Evolutionary conservation across 2,888 invertebrate species (phyloP), one percentile per base, ranked within the genome.

Genomic region (Mythimna pallens): DNA sequence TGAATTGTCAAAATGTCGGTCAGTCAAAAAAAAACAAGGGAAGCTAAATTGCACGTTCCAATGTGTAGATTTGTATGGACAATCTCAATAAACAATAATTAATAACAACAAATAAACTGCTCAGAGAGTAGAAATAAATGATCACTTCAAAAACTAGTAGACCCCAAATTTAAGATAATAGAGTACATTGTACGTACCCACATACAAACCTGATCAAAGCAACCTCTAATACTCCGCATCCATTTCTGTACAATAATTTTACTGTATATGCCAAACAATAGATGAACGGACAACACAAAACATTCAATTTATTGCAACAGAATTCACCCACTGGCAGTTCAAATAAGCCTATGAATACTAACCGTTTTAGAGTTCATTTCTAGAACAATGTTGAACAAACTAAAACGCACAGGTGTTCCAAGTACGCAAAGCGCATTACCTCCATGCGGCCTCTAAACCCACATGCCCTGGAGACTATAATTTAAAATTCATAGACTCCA

Each of bases 401-500:
- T 62, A 52, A 50, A 73, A 65, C 58, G 63, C 71, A 65, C 81
- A 80, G 79, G 82, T 85, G 78, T 65, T 70, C 47, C 43, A 61
- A 65, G 66, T 76, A 81, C 78, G 70, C 76, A 78, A 65, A 75
- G 63, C 22, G 71, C 63, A 73, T 84, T 82, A 76, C 59, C 72
- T 72, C 54, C 43, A 70, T 63, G 64, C 74, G 70, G 67, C 59
- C 75, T 69, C 81, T 78, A 87, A 79, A 70, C 65, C 70, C 57
- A 65, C 67, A 76, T 73, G 64, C 87, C 85, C 86, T 40, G n/a
- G 87, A 77, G 87, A 82, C 81, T 54, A 81, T 84, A 80, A 84
- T 88, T 86, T 84, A 85, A 87, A 87, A 89, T 88, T 81, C 83
- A 87, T 88, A 76, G 79, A 70, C 70, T 78, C 75, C 74, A 79